Conservation (phyloP, 1,140 invertebrate species). For the Temnothorax longispinosus region DNA sequence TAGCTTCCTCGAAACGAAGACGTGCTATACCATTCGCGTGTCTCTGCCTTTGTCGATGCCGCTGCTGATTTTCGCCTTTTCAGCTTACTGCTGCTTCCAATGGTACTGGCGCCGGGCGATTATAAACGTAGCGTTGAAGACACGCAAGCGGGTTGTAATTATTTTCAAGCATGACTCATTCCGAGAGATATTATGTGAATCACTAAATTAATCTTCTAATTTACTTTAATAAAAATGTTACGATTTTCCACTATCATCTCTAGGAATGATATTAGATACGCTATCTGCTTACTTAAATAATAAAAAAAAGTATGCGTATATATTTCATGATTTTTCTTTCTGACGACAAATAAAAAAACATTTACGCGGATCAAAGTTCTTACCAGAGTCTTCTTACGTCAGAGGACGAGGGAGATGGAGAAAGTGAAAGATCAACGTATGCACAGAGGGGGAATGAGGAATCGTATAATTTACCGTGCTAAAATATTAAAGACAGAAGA, state of each 20-base stretch:
- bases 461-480: slow-evolving; percentile 82
- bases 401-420: slow-evolving; percentile 44
- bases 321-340: not conserved
- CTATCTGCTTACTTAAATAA: not conserved
- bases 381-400: not conserved
- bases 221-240: not conserved
- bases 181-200: not conserved
- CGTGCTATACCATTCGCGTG: not conserved
- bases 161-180: not conserved
- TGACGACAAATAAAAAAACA: slow-evolving; percentile 55
- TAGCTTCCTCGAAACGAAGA: slow-evolving; percentile 47
- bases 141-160: slow-evolving; percentile 18
- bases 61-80: slow-evolving; percentile 36
- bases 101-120: not conserved
- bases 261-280: not conserved
- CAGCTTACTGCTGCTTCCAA: not conserved
- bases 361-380: slow-evolving; percentile 46
- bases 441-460: slow-evolving; percentile 46
- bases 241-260: not conserved
- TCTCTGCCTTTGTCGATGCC: slow-evolving; percentile 31
- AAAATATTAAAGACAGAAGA: slow-evolving; percentile 83
- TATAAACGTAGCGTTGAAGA: not conserved
- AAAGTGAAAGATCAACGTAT: slow-evolving; percentile 67
- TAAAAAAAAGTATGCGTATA: not conserved
- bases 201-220: not conserved